These are phyloP conservation scores for Camelus dromedarius DNA, from an alignment of 2,113 vertebrate genomes.

Conservation along the genomic window DNA sequence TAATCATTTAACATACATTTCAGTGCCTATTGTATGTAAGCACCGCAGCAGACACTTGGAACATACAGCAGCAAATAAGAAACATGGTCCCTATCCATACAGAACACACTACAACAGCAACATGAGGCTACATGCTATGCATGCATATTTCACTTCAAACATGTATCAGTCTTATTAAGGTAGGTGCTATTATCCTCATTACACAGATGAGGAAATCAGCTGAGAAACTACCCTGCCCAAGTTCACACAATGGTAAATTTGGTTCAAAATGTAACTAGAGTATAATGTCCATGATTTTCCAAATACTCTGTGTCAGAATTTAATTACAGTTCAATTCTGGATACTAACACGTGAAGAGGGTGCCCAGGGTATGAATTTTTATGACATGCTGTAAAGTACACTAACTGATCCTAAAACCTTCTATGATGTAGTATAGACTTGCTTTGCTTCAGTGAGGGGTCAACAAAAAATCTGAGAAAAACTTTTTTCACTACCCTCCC, in stretches of 20 bases:
- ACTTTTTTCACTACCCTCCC: neutral
- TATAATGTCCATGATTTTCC: neutral
- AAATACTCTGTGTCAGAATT: neutral
- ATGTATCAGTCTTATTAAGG: neutral
- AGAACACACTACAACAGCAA: neutral
- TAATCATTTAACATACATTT: neutral
- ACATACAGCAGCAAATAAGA: neutral
- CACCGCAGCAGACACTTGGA: neutral
- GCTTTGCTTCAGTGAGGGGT: neutral
- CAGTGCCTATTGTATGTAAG: neutral
- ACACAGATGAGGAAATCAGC: neutral
- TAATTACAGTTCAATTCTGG: neutral
- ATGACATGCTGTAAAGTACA: neutral
- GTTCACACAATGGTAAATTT: neutral
- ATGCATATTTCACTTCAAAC: neutral
- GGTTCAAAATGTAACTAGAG: neutral
- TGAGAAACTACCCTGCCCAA: neutral
- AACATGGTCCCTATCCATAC: neutral
- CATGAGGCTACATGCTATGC: neutral
- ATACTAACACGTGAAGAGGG: neutral
- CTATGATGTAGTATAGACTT: neutral
- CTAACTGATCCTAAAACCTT: conserved; percentile 36
- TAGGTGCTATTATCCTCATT: neutral
- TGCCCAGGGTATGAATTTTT: neutral
- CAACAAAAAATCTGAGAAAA: neutral